Base-by-base conservation (phyloP, 2,888 invertebrate genomes). In the Torymus auratus region DNA sequence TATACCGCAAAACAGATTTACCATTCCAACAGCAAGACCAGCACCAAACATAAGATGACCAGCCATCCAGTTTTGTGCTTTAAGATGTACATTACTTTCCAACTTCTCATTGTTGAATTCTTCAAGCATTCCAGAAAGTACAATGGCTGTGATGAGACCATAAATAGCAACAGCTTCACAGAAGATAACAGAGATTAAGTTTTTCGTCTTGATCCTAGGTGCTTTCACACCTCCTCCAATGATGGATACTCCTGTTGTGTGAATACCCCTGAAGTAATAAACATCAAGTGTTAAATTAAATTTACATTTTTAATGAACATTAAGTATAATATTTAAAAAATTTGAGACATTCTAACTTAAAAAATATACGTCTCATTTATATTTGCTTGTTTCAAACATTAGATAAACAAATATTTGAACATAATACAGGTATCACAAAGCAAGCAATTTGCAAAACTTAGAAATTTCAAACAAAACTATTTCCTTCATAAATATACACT, bases 101-200 rank as follows among this genome's bases (percentile, higher is more conserved):
- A 76, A 23, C 0, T 73, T 74, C 0, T 64, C 75, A 5, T 5
- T 0, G 11, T 70, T 80, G 58, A 90, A 91, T 50, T 85, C 91
- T 83, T 95, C 95, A 86, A 97, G 92, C 91, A 95, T 94, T 85
- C 97, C 97, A 61, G 97, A 96, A 82, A 99, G 93, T 58, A 99
- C 98, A 90, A 99, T 99, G 67, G 99, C 99, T 87, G 99, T 98
- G 88, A 99, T 99, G 84, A 99, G 94, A 50, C 99, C 99, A 91
- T 99, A 99, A 92, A 99, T 99, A 84, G 99, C 99, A 3, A 99
- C 99, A 84, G 99, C 99, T 92, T 99, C 99, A 91, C 99, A 99
- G 93, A 99, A 99, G 91, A 99, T 99, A 87, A 99, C 98, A 72
- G 99, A 99, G 90, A 99, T 98, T 90, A 99, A 94, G 92, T 99